Evolutionary conservation across 2,113 vertebrate species (phyloP), one percentile per base, ranked within the genome.

Genomic region (Ammodramus savannarum): DNA sequence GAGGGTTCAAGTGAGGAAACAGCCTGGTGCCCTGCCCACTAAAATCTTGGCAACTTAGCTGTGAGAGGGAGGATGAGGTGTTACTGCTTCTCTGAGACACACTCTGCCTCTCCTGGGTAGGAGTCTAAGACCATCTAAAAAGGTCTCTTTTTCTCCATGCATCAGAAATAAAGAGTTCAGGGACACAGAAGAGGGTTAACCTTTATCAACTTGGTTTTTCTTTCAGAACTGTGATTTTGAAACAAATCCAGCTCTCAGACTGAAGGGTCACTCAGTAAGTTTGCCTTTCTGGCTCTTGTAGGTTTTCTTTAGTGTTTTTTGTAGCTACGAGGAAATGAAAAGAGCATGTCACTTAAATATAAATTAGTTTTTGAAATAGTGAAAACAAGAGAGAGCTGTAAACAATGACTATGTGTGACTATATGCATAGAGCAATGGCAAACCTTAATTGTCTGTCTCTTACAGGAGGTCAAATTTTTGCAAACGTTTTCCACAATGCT

Each of bases 331-430:
- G 52, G 74, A 96, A 77, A n/a, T 11, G 58, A 57, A 79, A 73
- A 69, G 26, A 52, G 48, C 27, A 67, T 94, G 95, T 91, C 69
- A 97, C 96, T 98, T 97, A 94, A 95, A 97, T 94, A 90, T 84
- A 97, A 97, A 97, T 94, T 90, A 95, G 41, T 75, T 95, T 91
- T 63, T 43, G 71, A 96, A 94, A 76, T 5, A 93, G 65, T 91
- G 93, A 94, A 93, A 96, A 78, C 10, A 61, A 67, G 39, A 67
- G 41, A 59, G 27, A 39, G 18, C 21, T 79, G 46, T 51, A 66
- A 94, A 93, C 84, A 92, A 85, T 58, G 91, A 90, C 39, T 94
- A 61, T 91, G 93, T 94, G 95, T 95, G 96, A 94, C 93, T 97
- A 89, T 96, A 82, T 90, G 96, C 81, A 93, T 39, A 85, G 39